phyloP scores from a whole-genome alignment of 2,888 invertebrate genomes.

The Xylophagus ater region DNA sequence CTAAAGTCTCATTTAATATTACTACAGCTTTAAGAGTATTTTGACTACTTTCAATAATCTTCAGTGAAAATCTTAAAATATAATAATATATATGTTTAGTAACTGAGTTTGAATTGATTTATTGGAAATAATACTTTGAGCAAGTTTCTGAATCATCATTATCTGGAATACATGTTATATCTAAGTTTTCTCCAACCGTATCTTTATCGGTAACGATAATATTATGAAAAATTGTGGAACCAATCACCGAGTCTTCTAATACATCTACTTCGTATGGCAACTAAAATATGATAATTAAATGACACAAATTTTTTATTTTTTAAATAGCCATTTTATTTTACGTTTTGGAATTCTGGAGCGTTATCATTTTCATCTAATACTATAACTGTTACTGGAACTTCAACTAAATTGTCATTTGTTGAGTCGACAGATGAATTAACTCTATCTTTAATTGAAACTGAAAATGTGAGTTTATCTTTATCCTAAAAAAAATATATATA shows the following conservation, averaged over 20 bases:
- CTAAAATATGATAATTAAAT: slow-evolving; percentile 39
- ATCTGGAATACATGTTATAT: slow-evolving; percentile 51
- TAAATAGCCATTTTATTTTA: slow-evolving; percentile 35
- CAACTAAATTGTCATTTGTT: slow-evolving; percentile 58
- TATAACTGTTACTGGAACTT: slow-evolving; percentile 68
- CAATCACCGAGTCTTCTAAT: slow-evolving; percentile 62
- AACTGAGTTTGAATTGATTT: background rate
- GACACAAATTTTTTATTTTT: background rate
- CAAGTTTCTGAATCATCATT: slow-evolving; percentile 39
- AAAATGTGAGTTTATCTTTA: slow-evolving; percentile 65
- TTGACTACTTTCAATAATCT: slow-evolving; percentile 38
- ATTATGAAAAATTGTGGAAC: slow-evolving; percentile 58
- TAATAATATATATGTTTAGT: background rate
- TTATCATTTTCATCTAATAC: slow-evolving; percentile 84
- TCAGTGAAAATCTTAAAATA: slow-evolving; percentile 29
- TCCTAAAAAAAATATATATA: slow-evolving; percentile 43
- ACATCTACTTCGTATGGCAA: slow-evolving; percentile 71
- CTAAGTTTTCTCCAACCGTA: slow-evolving; percentile 66
- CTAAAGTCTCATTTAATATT: slow-evolving; percentile 55
- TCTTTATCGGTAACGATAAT: slow-evolving; percentile 71
- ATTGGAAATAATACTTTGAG: slow-evolving; percentile 25
- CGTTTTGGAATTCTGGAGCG: slow-evolving; percentile 65
- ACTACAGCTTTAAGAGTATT: slow-evolving; percentile 62
- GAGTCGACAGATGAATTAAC: slow-evolving; percentile 47
- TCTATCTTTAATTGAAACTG: slow-evolving; percentile 70